Evolutionary conservation across 2,113 vertebrate genomes (phyloP).

Genomic region (Lophotis ruficrista): DNA sequence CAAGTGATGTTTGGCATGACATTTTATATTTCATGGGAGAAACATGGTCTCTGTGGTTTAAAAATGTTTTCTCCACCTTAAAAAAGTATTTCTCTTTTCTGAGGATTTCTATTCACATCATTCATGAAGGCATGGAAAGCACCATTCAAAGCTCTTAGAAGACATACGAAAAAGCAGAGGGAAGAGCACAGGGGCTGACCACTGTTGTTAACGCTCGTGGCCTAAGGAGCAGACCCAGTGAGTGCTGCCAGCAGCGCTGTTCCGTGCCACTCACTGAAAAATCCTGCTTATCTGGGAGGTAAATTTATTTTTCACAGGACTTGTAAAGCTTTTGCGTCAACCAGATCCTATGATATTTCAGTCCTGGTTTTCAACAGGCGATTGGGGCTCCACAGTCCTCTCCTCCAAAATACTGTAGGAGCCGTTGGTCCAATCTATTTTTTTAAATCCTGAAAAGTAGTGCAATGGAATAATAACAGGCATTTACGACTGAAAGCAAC

Average conservation of each 20-base stretch:
- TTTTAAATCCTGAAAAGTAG: constrained; percentile 31
- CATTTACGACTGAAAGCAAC: constrained; percentile 12
- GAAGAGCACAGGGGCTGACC: not conserved
- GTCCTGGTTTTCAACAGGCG: not conserved
- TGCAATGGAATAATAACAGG: not conserved
- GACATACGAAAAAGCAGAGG: no score
- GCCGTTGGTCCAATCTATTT: not conserved
- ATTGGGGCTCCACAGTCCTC: not conserved
- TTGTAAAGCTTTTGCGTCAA: not conserved
- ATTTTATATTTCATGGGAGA: not conserved
- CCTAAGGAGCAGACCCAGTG: rapidly evolving
- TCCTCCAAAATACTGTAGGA: not conserved
- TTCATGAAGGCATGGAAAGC: not conserved
- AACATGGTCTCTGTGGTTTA: rapidly evolving
- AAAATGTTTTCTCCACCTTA: not conserved
- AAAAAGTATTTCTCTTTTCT: not conserved
- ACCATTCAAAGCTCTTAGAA: not conserved
- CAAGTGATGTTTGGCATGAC: rapidly evolving
- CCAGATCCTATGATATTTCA: not conserved
- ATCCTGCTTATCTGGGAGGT: not conserved
- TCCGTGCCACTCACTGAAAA: not conserved
- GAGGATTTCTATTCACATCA: not conserved
- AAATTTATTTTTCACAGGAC: not conserved
- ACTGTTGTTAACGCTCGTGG: not conserved
- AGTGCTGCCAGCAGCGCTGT: not conserved